phyloP scores from a whole-genome alignment of 2,888 invertebrate species.

The Cremastinae sp. region DNA sequence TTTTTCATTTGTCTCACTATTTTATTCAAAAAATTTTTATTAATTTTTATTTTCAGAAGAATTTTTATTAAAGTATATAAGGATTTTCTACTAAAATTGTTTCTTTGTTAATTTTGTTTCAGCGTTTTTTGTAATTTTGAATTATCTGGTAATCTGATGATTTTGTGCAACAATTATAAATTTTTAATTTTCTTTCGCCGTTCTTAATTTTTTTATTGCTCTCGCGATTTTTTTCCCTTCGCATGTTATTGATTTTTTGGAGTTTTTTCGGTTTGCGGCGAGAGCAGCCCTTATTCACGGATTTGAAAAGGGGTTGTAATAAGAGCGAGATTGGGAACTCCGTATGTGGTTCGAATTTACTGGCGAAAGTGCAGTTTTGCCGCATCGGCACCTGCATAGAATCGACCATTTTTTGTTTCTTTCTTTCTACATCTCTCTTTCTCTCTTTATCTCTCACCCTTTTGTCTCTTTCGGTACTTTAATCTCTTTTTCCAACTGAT shows the following conservation, averaged over 20 bases:
- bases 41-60: no score
- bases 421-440: neutral
- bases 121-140: no score
- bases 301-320: constrained; percentile 5
- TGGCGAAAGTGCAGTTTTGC: constrained; percentile 52
- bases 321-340: constrained; percentile 9
- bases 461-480: neutral
- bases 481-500: neutral
- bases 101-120: no score
- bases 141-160: no score
- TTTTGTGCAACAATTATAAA: no score
- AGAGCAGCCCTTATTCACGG: neutral
- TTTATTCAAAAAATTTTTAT: no score
- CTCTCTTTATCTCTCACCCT: constrained; percentile 1
- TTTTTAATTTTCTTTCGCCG: no score
- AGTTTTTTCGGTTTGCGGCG: neutral
- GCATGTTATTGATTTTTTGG: neutral
- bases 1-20: no score
- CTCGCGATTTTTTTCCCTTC: neutral
- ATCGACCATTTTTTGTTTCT: constrained; percentile 2
- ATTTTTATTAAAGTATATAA: no score
- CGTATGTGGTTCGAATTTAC: constrained; percentile 56
- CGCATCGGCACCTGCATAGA: constrained; percentile 70
- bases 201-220: no score
- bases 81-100: no score